These are phyloP conservation scores for Schizaphis graminum DNA, from an alignment of 2,888 invertebrate genomes.

Conservation along the genomic window DNA sequence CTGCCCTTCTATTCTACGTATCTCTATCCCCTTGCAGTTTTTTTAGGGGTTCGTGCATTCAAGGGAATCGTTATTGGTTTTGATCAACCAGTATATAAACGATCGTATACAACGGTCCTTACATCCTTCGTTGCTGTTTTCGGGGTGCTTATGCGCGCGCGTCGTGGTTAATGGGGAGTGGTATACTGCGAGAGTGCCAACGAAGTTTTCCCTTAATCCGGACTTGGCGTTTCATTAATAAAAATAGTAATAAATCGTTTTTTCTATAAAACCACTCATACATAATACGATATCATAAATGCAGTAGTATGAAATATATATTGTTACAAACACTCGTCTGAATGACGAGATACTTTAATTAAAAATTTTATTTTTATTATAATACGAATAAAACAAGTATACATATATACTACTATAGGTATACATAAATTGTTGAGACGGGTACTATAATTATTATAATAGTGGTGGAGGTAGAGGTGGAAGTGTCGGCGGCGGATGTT, in stretches of 20 bases:
- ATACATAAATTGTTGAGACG: constrained; percentile 38
- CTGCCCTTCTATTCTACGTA: background rate
- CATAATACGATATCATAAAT: background rate
- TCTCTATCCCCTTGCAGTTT: background rate
- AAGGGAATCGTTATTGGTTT: background rate
- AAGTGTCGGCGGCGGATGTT: constrained; percentile 36
- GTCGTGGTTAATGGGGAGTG: background rate
- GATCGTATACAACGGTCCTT: background rate
- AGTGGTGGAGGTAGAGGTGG: constrained; percentile 3
- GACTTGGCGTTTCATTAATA: background rate
- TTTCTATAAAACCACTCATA: background rate
- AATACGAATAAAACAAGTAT: constrained; percentile 24
- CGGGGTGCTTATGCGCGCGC: background rate
- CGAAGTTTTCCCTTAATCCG: background rate
- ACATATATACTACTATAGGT: background rate
- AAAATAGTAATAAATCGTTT: constrained; percentile 34
- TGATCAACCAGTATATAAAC: background rate
- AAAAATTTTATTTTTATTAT: constrained; percentile 27
- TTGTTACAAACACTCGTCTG: background rate
- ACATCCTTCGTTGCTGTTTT: background rate
- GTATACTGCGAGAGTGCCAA: constrained; percentile 22
- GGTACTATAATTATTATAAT: background rate
- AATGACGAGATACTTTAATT: constrained; percentile 32
- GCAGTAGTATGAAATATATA: background rate
- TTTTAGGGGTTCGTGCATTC: background rate